A percentile compares a stretch with the other conserved stretches of the same genome.
Evolutionary conservation across 2,797 vertebrate genomes (phyloP).

Genomic region (Microctenopoma steveboyesi): DNA sequence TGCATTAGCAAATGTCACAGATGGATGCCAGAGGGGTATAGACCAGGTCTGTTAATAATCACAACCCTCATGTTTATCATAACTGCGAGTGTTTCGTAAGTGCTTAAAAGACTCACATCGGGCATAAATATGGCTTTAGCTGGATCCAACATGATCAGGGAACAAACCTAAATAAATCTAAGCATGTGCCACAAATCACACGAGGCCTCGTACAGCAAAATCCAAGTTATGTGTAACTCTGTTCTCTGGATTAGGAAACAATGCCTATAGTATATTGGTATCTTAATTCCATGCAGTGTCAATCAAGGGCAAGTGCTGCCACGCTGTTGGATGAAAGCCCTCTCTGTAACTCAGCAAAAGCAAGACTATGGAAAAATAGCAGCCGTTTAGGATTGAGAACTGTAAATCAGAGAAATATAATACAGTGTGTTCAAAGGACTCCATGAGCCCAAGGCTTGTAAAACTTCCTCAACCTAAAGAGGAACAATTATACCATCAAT

Average conservation of each 20-base stretch:
- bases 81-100: conserved; percentile 16
- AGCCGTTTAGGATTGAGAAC: neutral
- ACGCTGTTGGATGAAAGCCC: neutral
- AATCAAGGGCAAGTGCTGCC: neutral
- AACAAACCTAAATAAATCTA: neutral
- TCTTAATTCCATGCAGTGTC: neutral
- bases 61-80: conserved; percentile 31
- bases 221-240: neutral
- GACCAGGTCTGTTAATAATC: conserved; percentile 24
- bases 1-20: conserved; percentile 14
- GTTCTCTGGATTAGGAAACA: neutral
- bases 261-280: neutral
- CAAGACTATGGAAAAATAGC: neutral
- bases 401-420: conserved; percentile 7
- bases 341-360: neutral
- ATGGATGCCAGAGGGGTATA: conserved; percentile 34
- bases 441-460: conserved; percentile 9
- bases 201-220: neutral
- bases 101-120: conserved; percentile 12
- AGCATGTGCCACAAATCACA: conserved; percentile 31
- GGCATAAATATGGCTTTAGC: conserved; percentile 17
- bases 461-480: neutral
- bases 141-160: neutral
- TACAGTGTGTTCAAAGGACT: neutral
- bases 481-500: conserved; percentile 1